A percentile compares a stretch with the other conserved stretches of the same genome.
Evolutionary conservation across 1,140 invertebrate genomes (phyloP).

Genomic region (Drosophila pandora): DNA sequence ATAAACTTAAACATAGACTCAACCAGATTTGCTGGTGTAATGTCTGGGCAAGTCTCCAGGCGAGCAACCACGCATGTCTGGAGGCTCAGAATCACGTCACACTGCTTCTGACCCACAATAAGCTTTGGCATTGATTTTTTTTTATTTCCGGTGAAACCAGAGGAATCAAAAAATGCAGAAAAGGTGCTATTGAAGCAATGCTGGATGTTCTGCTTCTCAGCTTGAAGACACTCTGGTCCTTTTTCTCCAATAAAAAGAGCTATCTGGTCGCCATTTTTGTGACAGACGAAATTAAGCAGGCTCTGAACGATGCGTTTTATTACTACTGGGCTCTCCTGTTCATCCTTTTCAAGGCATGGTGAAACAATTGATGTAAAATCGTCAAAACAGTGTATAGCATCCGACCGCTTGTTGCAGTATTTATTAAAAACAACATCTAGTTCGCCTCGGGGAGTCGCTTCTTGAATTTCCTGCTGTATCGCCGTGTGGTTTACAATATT

Average conservation of each 20-base stretch:
- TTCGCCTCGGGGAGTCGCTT: conserved; percentile 86
- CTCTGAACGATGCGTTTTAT: conserved; percentile 88
- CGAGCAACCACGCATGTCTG: conserved; percentile 87
- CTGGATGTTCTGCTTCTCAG: conserved; percentile 86
- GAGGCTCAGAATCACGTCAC: conserved; percentile 85
- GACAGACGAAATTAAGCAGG: conserved; percentile 89
- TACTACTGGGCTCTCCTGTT: conserved; percentile 84
- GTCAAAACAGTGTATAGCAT: conserved; percentile 86
- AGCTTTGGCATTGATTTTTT: conserved; percentile 71
- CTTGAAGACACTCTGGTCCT: conserved; percentile 89
- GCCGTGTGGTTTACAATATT: conserved; percentile 84
- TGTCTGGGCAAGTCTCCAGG: conserved; percentile 88
- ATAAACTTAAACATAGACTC: conserved; percentile 90
- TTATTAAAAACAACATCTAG: conserved; percentile 84
- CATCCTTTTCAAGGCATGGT: conserved; percentile 86
- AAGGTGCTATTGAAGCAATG: conserved; percentile 88
- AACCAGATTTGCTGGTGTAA: conserved; percentile 91
- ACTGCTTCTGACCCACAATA: conserved; percentile 70
- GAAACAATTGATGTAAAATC: conserved; percentile 86
- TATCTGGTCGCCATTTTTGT: conserved; percentile 92
- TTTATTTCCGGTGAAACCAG: conserved; percentile 72
- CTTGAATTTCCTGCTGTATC: conserved; percentile 86
- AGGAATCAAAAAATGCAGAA: conserved; percentile 76
- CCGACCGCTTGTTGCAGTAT: conserved; percentile 87
- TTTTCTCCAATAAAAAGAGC: conserved; percentile 91